Base-by-base conservation (phyloP, 2,797 vertebrate species). In the Sebastes elongatus region DNA sequence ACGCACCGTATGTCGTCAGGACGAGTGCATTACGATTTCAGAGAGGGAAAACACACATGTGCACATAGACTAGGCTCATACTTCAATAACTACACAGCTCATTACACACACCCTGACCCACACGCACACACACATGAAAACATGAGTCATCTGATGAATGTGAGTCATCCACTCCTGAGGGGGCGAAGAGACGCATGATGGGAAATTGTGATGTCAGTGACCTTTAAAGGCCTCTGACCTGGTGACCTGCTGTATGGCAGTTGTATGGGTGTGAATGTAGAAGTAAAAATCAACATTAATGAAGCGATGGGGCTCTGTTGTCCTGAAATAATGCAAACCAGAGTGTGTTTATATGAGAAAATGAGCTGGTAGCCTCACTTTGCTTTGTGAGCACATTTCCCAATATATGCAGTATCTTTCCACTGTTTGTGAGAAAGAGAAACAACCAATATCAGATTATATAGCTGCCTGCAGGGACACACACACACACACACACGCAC, bases 1-100 rank as follows among this genome's bases (percentile, higher is more conserved):
- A 97, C 95, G 83, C 86, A 72, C 84, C 86, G 89, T 95, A 94
- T 95, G 94, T 91, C 94, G 90, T 95, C 94, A 93, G 89, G 81
- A 65, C 80, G 91, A 94, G 89, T 93, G 93, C 66, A 62, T 78
- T 80, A 78, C 32, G 42, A 72, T 60, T 59, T 68, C 53, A 80
- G 42, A 46, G 66, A 55, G 56, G 28, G 32, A 13, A 80, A 46
- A 74, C 28, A 63, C 76, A 69, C 57, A 42, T 30, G 25, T 57
- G 64, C 49, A 55, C 23, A 16, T 23, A 52, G 22, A 33, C 49
- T 60, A n/a, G 33, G 76, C 33, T 25, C n/a, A 63, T 18, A 35
- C 28, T 38, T 74, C 33, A 30, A 11, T 74, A 56, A 52, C 57
- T 68, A 8, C 18, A 14, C 30, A 6, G 16, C 67, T 78, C 65